Evolutionary conservation across 2,113 vertebrate genomes (phyloP), one percentile per base, ranked within the genome.

Genomic region (Phaetusa simplex): DNA sequence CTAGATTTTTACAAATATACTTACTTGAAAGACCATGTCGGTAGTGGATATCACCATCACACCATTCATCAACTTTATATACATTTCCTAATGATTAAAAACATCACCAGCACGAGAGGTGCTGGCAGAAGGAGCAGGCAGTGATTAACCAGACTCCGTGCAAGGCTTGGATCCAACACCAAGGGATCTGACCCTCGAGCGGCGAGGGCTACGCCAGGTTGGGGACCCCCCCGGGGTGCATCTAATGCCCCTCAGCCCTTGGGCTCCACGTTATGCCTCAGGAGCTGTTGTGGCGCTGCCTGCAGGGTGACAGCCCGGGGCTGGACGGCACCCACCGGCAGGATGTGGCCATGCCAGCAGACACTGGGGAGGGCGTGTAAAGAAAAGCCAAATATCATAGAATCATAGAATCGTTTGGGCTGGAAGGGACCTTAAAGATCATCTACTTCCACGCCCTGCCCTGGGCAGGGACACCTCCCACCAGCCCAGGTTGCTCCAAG

Each of bases 161-260:
- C 26, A 12, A 58, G 69, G 82, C 65, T 67, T 4, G 2, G 40
- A 67, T 73, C 40, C 8, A 8, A 6, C 15, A 1, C 4, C 9
- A 1, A 49, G 50, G 2, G n/a, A 62, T 12, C 42, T 5, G 3
- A 30, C 7, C 15, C 65, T 17, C 7, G 0, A 0, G 34, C 59
- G 16, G 11, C 0, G 1, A 83, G 43, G 53, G 72, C 64, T 65
- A 18, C 47, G 0, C 19, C 77, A 79, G n/a, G 9, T 6, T n/a
- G 50, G 89, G 67, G 52, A 90, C 1, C 3, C 30, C 43, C 34
- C 14, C 19, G 8, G 14, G 22, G 70, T 45, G 76, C 23, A 40
- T 20, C 29, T 20, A 2, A 23, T 10, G 6, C 10, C 38, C 52
- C 53, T 52, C 61, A 62, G 36, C 70, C 74, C 77, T 38, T 4